Base-by-base conservation (phyloP, 2,888 invertebrate species). In the Lasioglossum leucozonium region DNA sequence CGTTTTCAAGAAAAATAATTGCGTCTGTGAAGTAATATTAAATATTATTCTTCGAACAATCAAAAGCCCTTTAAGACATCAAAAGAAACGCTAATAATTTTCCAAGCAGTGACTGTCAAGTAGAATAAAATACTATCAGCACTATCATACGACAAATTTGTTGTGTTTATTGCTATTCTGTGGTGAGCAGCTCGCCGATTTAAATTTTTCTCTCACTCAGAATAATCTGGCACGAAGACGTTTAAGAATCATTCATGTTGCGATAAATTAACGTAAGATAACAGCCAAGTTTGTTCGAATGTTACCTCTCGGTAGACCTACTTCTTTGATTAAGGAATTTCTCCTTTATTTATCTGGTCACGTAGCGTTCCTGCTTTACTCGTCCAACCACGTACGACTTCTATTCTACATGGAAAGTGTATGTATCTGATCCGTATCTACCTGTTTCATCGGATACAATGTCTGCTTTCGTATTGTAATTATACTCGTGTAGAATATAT, bases 351-450 rank as follows among this genome's bases (percentile, higher is more conserved):
- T 42, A n/a, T 40, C 37, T 22, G 67, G 67, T 67, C 67, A 67
- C 67, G 67, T 67, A 67, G 40, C 10, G 22, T 22, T 67, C 22
- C 37, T 67, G 34, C 67, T 67, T 67, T 37, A 37, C 22, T 67
- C 11, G 67, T 13, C 37, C 34, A 37, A 37, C 67, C 67, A 67
- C 67, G 73, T 55, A 51, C 37, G 55, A 73, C 34, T 34, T 37
- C 67, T 67, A 37, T 67, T 67, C 67, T 67, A 37, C 67, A 37
- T 67, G 67, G 22, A 10, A 22, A 34, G n/a, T 67, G 40, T 37
- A 10, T 67, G 34, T 18, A 8, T 65, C 40, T n/a, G 40, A 67
- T 67, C 37, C 37, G 11, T 67, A 22, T 67, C 37, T 40, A 37
- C 37, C n/a, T 67, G 67, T 22, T 40, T 67, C 34, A 67, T 37